Percentiles rank a stretch among this genome's conserved stretches.
Evolutionary conservation across 2,888 invertebrate species (phyloP).

Genomic region (Gastracanthus pulcherrimus): DNA sequence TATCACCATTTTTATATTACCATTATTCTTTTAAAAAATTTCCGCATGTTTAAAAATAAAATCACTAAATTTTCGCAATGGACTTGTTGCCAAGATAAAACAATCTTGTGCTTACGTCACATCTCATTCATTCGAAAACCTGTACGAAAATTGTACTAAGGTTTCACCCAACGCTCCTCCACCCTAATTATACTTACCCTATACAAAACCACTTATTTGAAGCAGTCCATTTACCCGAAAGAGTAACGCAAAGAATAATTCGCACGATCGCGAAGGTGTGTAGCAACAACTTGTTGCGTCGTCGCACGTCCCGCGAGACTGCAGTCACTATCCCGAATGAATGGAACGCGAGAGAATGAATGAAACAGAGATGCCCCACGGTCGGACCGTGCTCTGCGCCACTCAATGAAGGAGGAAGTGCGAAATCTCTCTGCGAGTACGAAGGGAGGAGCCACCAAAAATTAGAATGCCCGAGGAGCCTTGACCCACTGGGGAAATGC

Average conservation of each 20-base stretch:
- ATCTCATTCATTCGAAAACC: too few relatives aligned
- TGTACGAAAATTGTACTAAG: too few relatives aligned
- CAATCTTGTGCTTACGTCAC: too few relatives aligned
- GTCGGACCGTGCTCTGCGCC: too few relatives aligned
- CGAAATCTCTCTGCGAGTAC: constrained; percentile 62
- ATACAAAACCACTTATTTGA: background rate
- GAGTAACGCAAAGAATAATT: background rate
- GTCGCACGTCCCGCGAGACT: too few relatives aligned
- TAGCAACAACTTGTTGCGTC: constrained; percentile 17
- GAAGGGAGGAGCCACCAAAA: background rate
- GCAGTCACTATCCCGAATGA: background rate
- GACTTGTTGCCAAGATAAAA: too few relatives aligned
- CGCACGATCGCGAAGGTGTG: background rate
- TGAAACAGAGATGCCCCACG: background rate
- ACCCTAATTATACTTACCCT: too few relatives aligned
- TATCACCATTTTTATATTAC: too few relatives aligned
- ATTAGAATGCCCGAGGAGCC: constrained; percentile 10
- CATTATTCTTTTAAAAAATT: too few relatives aligned
- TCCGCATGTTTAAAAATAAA: too few relatives aligned
- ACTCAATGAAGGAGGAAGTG: constrained; percentile 60
- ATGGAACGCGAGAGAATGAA: background rate
- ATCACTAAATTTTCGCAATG: too few relatives aligned
- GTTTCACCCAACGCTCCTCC: too few relatives aligned
- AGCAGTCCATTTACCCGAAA: background rate
- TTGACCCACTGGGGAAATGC: constrained; percentile 24